Evolutionary conservation across 2,113 vertebrate genomes (phyloP).

Genomic region (Eulemur macaco): DNA sequence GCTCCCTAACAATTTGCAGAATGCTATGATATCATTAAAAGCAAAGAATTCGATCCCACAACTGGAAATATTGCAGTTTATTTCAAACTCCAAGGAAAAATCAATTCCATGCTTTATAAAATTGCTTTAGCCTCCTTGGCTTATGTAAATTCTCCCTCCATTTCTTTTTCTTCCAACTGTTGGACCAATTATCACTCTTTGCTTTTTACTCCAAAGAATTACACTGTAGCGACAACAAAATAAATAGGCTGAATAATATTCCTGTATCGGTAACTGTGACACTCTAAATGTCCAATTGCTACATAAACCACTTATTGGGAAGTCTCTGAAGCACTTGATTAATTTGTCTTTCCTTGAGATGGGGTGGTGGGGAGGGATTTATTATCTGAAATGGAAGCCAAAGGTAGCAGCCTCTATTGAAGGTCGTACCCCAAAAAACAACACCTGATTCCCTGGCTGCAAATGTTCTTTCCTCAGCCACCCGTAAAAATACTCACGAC

Average conservation of each 20-base stretch:
- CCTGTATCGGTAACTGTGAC: background rate
- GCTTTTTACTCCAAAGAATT: background rate
- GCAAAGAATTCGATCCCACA: background rate
- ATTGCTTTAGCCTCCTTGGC: background rate
- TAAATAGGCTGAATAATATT: background rate
- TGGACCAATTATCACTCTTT: background rate
- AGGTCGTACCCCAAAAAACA: slow-evolving; percentile 19
- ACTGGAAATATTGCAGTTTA: background rate
- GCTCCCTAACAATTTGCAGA: background rate
- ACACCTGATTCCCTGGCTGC: background rate
- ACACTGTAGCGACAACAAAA: background rate
- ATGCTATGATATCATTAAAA: background rate
- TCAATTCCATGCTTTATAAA: background rate
- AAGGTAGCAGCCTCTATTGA: slow-evolving; percentile 37
- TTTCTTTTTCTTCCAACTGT: background rate
- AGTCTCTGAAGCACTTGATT: background rate
- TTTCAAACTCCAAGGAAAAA: slow-evolving; percentile 4
- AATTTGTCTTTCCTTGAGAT: slow-evolving; percentile 16
- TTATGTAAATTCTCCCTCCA: background rate
- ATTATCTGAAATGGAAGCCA: slow-evolving; percentile 43
- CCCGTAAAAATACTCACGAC: slow-evolving; percentile 28
- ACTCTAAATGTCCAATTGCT: background rate
- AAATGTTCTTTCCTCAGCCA: background rate
- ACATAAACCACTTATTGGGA: background rate
- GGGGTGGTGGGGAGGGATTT: background rate